Evolutionary conservation across 2,888 invertebrate genomes (phyloP), one percentile per base, ranked within the genome.

Genomic region (Ophion obscuratus): DNA sequence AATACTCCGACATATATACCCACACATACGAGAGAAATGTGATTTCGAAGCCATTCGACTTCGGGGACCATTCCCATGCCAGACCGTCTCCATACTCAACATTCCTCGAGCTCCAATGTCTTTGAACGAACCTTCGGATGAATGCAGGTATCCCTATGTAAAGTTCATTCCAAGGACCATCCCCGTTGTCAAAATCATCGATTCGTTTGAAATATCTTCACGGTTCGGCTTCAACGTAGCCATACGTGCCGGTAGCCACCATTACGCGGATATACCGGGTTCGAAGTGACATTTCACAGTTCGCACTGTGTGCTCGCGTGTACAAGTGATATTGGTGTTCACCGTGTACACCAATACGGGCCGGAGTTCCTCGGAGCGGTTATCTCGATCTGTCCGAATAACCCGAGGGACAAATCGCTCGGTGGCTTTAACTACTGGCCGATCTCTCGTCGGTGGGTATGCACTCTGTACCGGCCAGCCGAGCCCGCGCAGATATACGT

Each of bases 301-400:
- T 17, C 3, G 17, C 67, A 20, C 73, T 20, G 80, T 85, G 88
- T 90, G 20, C 67, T 31, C 73, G 36, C 84, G 88, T 90, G 20
- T 73, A 40, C 53, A 27, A 27, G 73, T 57, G 62, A 80, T 40
- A 64, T 62, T 6, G 10, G 83, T 89, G 24, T 70, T 74, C 78
- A 81, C 81, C 88, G 86, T 89, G 88, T 88, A 88, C 89, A 87
- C 89, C 82, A 76, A 86, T 40, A 40, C 53, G 14, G 76, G 67
- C 71, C 71, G 66, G 66, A 59, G 79, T 66, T 79, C 64, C 64
- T 74, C 64, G 83, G 86, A 87, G 81, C 89, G 91, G 92, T 92
- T 92, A 92, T 92, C 92, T 90, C 91, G 91, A 92, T 93, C 92
- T 91, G 92, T 91, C 92, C 90, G 90, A 93, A 92, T 93, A 93